Conservation (phyloP, 2,888 invertebrate genomes). For the Zaprionus obscuricornis region DNA sequence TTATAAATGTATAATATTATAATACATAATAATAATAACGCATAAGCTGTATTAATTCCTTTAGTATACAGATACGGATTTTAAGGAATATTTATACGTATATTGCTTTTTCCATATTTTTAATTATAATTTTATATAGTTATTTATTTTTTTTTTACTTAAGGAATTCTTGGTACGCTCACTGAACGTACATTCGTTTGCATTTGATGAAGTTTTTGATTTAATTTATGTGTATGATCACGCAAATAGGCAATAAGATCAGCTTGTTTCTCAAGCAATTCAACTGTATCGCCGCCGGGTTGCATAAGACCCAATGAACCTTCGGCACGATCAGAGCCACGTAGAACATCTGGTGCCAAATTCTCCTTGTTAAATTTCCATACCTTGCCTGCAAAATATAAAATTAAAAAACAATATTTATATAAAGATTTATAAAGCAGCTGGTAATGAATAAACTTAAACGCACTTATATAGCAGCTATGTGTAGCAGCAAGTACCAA, state of each 20-base stretch:
- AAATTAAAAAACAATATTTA: background rate
- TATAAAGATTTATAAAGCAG: too few species aligned
- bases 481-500: constrained; percentile 84
- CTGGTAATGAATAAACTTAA: background rate
- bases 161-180: constrained; percentile 60
- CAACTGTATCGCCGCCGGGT: constrained; percentile 85
- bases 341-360: constrained; percentile 87
- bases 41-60: background rate
- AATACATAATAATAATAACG: constrained; percentile 17
- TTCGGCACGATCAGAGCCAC: constrained; percentile 82
- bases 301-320: constrained; percentile 83
- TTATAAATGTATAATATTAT: background rate
- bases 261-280: constrained; percentile 88
- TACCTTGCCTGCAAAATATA: constrained; percentile 84
- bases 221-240: constrained; percentile 87
- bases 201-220: constrained; percentile 87
- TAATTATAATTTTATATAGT: constrained; percentile 13
- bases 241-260: constrained; percentile 88
- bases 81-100: constrained; percentile 32
- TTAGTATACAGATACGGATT: constrained; percentile 10
- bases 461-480: constrained; percentile 85
- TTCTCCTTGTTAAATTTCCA: constrained; percentile 85
- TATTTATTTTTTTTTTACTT: constrained; percentile 18
- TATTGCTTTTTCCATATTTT: constrained; percentile 17
- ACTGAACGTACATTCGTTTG: constrained; percentile 84